Evolutionary conservation across 2,113 vertebrate genomes (phyloP).

Genomic region (Chaetodon auriga): DNA sequence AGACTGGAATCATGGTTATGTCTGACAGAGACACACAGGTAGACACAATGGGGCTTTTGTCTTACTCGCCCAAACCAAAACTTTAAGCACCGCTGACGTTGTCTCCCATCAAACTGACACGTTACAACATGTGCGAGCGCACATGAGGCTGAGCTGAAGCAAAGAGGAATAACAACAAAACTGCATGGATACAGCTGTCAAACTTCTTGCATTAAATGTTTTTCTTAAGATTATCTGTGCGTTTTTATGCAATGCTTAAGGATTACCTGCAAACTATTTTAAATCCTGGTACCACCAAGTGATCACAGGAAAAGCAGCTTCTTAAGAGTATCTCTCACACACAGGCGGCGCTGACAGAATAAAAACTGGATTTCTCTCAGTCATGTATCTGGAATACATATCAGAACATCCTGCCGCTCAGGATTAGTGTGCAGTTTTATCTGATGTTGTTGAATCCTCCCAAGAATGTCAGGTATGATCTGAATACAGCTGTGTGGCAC

Average conservation of each 20-base stretch:
- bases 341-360: conserved; percentile 10
- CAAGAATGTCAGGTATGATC: conserved; percentile 58
- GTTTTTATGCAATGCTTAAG: not conserved
- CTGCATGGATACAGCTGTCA: not conserved
- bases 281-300: not conserved
- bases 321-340: not conserved
- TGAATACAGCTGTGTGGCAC: conserved; percentile 9
- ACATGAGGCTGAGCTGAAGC: conserved; percentile 10
- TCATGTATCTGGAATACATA: conserved; percentile 29
- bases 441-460: conserved; percentile 43
- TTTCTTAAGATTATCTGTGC: not conserved
- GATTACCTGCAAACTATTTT: not conserved
- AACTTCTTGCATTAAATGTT: not conserved
- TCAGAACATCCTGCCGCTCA: conserved; percentile 28
- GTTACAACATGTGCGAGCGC: conserved; percentile 41
- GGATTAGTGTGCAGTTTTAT: conserved; percentile 38
- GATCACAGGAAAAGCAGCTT: not conserved
- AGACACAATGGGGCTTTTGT: conserved; percentile 57
- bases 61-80: conserved; percentile 14
- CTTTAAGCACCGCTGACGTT: conserved; percentile 15
- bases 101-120: conserved; percentile 27
- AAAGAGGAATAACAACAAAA: conserved; percentile 6
- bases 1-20: conserved; percentile 54
- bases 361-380: conserved; percentile 11
- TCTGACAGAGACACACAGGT: conserved; percentile 21